Evolutionary conservation across 2,888 invertebrate genomes (phyloP).

Genomic region (Neelides folsomi): DNA sequence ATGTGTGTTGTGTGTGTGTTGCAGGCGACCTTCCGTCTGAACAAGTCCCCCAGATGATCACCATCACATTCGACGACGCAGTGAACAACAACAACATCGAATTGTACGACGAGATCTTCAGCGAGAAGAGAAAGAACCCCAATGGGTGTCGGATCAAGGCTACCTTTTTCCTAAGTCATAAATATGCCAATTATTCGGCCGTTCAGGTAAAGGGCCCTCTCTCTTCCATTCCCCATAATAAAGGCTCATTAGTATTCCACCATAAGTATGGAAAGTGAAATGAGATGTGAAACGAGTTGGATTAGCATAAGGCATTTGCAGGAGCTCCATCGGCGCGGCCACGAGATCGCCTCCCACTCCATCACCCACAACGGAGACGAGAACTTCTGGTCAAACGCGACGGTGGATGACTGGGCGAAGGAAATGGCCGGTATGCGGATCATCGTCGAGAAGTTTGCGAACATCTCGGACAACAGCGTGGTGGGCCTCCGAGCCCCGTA

Average conservation of each 20-base stretch:
- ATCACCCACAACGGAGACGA: slow-evolving; percentile 89
- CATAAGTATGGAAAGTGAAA: neutral
- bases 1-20: slow-evolving; percentile 2
- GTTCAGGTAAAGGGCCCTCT: slow-evolving; percentile 15
- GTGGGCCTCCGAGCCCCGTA: slow-evolving; percentile 84
- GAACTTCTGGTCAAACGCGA: slow-evolving; percentile 82
- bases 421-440: slow-evolving; percentile 90
- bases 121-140: slow-evolving; percentile 74
- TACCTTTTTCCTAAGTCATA: slow-evolving; percentile 83
- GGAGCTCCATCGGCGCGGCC: slow-evolving; percentile 78
- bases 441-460: slow-evolving; percentile 76
- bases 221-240: neutral
- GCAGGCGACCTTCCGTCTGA: slow-evolving; percentile 25
- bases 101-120: slow-evolving; percentile 82
- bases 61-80: slow-evolving; percentile 85
- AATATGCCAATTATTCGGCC: slow-evolving; percentile 68
- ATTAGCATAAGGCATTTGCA: slow-evolving; percentile 42
- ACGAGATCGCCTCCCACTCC: slow-evolving; percentile 85
- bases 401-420: slow-evolving; percentile 83
- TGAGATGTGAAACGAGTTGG: neutral
- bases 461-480: slow-evolving; percentile 78
- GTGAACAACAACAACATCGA: slow-evolving; percentile 92
- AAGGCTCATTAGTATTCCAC: neutral
- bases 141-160: slow-evolving; percentile 87
- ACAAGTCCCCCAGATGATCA: slow-evolving; percentile 78